Percentiles rank a stretch among this genome's conserved stretches.
Conservation (phyloP, 2,797 vertebrate genomes). For the Buceros bicornis region DNA sequence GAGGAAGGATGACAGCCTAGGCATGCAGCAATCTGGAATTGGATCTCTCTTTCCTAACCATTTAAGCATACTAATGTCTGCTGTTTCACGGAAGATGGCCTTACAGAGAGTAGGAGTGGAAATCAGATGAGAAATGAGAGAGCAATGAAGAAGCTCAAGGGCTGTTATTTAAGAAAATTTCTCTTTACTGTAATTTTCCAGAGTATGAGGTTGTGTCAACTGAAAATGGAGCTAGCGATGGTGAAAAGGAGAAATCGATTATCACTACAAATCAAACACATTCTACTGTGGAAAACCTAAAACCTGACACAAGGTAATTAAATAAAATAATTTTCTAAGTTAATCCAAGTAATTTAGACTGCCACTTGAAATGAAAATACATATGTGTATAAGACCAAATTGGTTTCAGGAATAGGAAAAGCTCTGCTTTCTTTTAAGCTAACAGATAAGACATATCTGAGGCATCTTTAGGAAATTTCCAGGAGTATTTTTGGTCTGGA, state of each 20-base stretch:
- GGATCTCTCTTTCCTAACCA: not conserved
- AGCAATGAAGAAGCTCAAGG: not conserved
- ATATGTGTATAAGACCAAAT: too few species aligned
- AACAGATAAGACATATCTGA: too few species aligned
- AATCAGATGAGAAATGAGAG: not conserved
- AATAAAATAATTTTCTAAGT: not conserved
- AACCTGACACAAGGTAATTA: conserved; percentile 92
- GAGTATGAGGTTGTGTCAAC: conserved; percentile 93
- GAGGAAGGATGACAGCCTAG: not conserved
- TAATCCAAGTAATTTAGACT: not conserved
- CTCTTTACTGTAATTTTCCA: conserved; percentile 71
- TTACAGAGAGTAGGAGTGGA: not conserved
- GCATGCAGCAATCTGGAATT: not conserved
- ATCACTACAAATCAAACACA: conserved; percentile 96
- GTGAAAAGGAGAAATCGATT: conserved; percentile 86
- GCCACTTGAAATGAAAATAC: not conserved
- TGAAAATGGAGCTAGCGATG: conserved; percentile 85
- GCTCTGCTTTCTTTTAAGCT: too few species aligned
- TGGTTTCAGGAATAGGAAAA: too few species aligned
- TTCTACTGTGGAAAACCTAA: conserved; percentile 95
- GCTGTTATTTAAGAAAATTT: not conserved
- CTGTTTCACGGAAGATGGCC: not conserved
- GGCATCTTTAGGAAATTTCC: too few species aligned
- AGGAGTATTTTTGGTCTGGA: too few species aligned
- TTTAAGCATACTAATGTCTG: not conserved